phyloP scores from a whole-genome alignment of 1,140 invertebrate species.

The Orchestia grillus region DNA sequence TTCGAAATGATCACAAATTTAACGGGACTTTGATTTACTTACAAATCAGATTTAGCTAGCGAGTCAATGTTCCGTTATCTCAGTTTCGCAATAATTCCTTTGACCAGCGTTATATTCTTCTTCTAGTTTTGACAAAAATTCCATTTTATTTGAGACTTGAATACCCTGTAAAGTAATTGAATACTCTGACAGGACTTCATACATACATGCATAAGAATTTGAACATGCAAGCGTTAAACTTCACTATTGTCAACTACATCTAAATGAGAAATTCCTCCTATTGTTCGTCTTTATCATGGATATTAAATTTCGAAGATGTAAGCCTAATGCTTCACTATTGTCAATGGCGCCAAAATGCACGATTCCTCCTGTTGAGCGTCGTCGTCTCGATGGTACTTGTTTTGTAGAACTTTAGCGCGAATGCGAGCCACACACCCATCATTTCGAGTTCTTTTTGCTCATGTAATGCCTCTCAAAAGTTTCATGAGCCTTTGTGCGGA shows the following conservation, averaged over 20 bases:
- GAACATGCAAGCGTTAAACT: neutral
- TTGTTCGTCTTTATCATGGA: neutral
- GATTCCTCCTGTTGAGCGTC: neutral
- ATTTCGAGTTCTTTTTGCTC: neutral
- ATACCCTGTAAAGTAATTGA: neutral
- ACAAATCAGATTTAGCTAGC: no score
- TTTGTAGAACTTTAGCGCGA: neutral
- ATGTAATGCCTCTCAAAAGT: neutral
- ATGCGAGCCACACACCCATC: neutral
- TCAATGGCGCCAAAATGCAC: neutral
- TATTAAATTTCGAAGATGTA: neutral
- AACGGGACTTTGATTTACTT: neutral
- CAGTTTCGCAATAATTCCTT: no score
- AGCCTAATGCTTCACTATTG: neutral
- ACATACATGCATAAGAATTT: neutral
- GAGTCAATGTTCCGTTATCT: no score
- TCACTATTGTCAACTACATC: neutral
- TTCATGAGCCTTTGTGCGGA: neutral
- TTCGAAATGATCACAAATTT: neutral
- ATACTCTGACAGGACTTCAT: neutral
- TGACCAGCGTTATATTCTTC: no score
- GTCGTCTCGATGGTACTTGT: neutral
- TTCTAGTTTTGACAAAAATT: no score
- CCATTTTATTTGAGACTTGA: no score
- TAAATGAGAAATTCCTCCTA: neutral